Conservation (phyloP, 2,888 invertebrate species). For the Drosophila prostipennis region DNA sequence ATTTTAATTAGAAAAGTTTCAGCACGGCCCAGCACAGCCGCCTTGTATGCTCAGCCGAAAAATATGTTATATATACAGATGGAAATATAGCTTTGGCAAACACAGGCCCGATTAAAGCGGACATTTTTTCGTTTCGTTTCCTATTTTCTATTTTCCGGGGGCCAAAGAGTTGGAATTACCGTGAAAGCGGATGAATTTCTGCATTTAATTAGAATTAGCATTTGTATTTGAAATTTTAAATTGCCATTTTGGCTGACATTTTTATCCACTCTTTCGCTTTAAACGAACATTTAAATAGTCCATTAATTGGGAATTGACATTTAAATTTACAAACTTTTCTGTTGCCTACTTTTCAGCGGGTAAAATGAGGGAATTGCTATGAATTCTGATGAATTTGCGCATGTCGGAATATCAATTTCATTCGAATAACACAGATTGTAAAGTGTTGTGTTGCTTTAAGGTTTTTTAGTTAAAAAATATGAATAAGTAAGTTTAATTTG, state of each 20-base stretch:
- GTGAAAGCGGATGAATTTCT: background rate
- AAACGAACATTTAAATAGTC: background rate
- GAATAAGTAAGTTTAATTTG: background rate
- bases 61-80: slow-evolving; percentile 27
- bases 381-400: too few species aligned
- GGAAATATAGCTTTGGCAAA: slow-evolving; percentile 19
- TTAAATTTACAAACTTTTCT: background rate
- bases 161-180: background rate
- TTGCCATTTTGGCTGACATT: background rate
- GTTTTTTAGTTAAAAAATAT: background rate
- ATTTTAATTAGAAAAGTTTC: slow-evolving; percentile 77
- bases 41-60: slow-evolving; percentile 35
- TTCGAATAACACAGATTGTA: too few species aligned
- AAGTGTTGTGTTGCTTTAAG: too few species aligned
- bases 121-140: slow-evolving; percentile 50
- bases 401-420: too few species aligned
- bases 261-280: background rate
- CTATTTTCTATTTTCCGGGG: slow-evolving; percentile 47
- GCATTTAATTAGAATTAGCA: slow-evolving; percentile 13
- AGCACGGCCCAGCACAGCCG: slow-evolving; percentile 17
- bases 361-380: background rate
- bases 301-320: background rate
- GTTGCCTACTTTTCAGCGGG: background rate
- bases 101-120: slow-evolving; percentile 26
- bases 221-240: background rate